Evolutionary conservation across 1,140 invertebrate genomes (phyloP).

Genomic region (Magallana ariakensis): DNA sequence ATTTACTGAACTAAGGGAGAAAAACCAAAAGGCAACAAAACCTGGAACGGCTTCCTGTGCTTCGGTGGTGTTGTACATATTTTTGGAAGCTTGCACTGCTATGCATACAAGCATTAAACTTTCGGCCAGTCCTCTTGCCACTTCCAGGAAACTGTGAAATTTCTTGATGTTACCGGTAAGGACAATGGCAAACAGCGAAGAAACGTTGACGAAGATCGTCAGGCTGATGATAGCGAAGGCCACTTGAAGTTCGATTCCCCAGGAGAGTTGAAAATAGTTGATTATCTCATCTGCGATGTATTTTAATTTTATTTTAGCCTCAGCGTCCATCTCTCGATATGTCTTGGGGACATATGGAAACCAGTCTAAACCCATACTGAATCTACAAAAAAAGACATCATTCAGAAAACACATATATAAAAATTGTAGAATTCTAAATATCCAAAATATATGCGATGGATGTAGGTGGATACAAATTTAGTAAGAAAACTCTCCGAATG

Average conservation of each 20-base stretch:
- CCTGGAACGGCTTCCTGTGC: neutral
- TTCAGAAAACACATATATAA: too few species aligned
- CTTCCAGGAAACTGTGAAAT: neutral
- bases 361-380: too few species aligned
- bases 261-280: neutral
- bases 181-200: neutral
- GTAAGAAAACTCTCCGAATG: too few species aligned
- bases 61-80: conserved; percentile 7
- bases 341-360: neutral
- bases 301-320: neutral
- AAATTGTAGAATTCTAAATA: too few species aligned
- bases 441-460: too few species aligned
- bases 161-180: neutral
- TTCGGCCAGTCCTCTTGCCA: neutral
- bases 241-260: neutral
- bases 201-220: neutral
- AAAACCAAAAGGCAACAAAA: neutral
- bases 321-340: neutral
- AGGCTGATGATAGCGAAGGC: neutral
- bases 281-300: conserved; percentile 3
- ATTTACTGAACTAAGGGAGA: neutral
- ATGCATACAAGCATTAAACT: neutral
- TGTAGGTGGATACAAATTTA: too few species aligned
- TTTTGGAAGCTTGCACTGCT: neutral
- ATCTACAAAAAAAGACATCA: too few species aligned